Conservation (phyloP, 2,113 vertebrate species). For the Leptodactylus fuscus region DNA sequence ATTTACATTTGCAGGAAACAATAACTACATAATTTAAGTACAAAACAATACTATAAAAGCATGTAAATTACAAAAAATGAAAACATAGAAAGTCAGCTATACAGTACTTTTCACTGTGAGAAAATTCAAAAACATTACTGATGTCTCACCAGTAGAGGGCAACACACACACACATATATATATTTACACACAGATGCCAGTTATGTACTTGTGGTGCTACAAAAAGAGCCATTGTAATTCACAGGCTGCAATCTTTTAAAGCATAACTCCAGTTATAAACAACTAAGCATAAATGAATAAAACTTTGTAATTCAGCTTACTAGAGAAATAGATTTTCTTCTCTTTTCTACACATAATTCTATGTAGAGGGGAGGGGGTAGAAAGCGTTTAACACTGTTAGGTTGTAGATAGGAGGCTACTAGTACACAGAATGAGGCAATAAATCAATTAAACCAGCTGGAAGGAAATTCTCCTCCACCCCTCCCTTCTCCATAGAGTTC, state of each 20-base stretch:
- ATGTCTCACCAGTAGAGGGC: conserved; percentile 38
- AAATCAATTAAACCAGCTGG: too few relatives aligned
- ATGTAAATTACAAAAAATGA: conserved; percentile 33
- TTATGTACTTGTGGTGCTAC: conserved; percentile 1
- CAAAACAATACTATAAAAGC: conserved; percentile 46
- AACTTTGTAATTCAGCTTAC: too few relatives aligned
- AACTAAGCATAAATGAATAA: too few relatives aligned
- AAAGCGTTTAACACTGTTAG: too few relatives aligned
- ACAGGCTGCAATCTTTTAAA: neutral
- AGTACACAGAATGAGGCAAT: too few relatives aligned
- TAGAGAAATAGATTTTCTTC: too few relatives aligned
- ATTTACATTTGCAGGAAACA: conserved; percentile 47
- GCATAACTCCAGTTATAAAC: too few relatives aligned
- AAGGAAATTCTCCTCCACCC: too few relatives aligned
- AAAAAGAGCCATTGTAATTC: conserved; percentile 1
- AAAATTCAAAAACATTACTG: conserved; percentile 11
- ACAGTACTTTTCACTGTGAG: conserved; percentile 34
- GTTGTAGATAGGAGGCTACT: too few relatives aligned
- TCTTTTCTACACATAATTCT: too few relatives aligned
- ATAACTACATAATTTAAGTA: conserved; percentile 52
- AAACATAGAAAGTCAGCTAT: neutral
- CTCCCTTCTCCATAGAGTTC: too few relatives aligned
- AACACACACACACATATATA: conserved; percentile 17
- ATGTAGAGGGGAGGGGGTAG: too few relatives aligned
- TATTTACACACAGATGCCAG: conserved; percentile 21